Evolutionary conservation across 2,113 vertebrate species (phyloP).

Genomic region (Prietella phreatophila): DNA sequence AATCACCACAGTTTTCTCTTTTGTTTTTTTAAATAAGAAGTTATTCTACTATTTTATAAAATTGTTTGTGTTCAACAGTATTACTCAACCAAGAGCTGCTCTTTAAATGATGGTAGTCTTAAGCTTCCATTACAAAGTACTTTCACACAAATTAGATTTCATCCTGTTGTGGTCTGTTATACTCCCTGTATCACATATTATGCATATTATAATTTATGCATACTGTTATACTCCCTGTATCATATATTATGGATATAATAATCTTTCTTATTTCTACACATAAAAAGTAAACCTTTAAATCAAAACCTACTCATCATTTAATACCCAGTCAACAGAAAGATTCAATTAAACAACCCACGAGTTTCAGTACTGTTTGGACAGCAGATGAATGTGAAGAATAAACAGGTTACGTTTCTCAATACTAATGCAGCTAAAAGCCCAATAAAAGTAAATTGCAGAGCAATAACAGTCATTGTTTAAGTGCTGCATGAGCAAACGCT

Average conservation of each 20-base stretch:
- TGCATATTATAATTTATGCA: background rate
- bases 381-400: conserved; percentile 34
- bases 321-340: background rate
- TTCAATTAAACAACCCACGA: conserved; percentile 7
- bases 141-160: background rate
- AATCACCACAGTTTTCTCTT: background rate
- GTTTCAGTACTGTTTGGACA: conserved; percentile 40
- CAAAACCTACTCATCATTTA: background rate
- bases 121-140: background rate
- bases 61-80: background rate
- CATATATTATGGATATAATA: conserved; percentile 8
- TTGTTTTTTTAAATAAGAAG: background rate
- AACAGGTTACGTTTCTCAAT: conserved; percentile 40
- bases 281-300: background rate
- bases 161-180: background rate
- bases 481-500: conserved; percentile 45
- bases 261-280: conserved; percentile 5
- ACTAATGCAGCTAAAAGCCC: conserved; percentile 53
- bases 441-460: conserved; percentile 44
- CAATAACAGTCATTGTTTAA: conserved; percentile 50
- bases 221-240: background rate
- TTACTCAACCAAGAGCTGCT: background rate
- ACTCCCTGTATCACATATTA: conserved; percentile 1
- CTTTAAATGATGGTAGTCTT: background rate
- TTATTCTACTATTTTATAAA: background rate